A percentile compares a stretch with the other conserved stretches of the same genome.
Evolutionary conservation across 2,888 invertebrate species (phyloP).

Genomic region (Cremastinae sp.): DNA sequence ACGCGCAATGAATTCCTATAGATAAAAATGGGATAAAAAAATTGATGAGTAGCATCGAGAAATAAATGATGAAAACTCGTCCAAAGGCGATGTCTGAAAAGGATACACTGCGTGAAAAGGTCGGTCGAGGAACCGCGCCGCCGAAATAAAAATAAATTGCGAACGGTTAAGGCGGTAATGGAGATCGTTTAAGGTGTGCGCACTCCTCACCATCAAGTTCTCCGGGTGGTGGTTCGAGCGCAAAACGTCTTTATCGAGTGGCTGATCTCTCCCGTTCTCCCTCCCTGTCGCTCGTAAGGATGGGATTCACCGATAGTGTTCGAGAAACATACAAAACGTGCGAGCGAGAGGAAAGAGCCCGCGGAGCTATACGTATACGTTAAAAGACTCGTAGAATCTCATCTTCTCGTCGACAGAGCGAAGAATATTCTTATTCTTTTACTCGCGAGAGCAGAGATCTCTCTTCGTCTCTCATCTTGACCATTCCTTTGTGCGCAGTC

Average conservation of each 20-base stretch:
- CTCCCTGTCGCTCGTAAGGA: not conserved
- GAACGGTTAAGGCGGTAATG: conserved; percentile 57
- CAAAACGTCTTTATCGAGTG: conserved; percentile 58
- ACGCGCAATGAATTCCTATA: too few relatives aligned
- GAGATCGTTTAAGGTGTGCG: conserved; percentile 55
- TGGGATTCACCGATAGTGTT: conserved; percentile 8
- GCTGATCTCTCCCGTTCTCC: conserved; percentile 27
- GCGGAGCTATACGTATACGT: too few relatives aligned
- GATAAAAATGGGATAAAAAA: too few relatives aligned
- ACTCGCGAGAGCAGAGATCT: not conserved
- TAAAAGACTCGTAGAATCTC: conserved; percentile 22
- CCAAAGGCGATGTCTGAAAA: conserved; percentile 24
- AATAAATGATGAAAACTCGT: too few relatives aligned
- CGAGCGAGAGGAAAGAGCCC: not conserved
- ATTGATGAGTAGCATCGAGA: too few relatives aligned
- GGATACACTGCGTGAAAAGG: not conserved
- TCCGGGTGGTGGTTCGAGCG: conserved; percentile 17
- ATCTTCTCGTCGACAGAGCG: conserved; percentile 26
- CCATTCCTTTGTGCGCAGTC: not conserved
- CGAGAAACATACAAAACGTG: conserved; percentile 18
- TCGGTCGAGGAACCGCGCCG: conserved; percentile 5
- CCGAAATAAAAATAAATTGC: conserved; percentile 58
- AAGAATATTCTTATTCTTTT: conserved; percentile 1
- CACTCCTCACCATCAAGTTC: conserved; percentile 6
- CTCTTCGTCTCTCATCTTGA: not conserved